A percentile compares a stretch with the other conserved stretches of the same genome.
Evolutionary conservation across 23 tunicate species (phyloP).

Genomic region (Trididemnum nubilum): DNA sequence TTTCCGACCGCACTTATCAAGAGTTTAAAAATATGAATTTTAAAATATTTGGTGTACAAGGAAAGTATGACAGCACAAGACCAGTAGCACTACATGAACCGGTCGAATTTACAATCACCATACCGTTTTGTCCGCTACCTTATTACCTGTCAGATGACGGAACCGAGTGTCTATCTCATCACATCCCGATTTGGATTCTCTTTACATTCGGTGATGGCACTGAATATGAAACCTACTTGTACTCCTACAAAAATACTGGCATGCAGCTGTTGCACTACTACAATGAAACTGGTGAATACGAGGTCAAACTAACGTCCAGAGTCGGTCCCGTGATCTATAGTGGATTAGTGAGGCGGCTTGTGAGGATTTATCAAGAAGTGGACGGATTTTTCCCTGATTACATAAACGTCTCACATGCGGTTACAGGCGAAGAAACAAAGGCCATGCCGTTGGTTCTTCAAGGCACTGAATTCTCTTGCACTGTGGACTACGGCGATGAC

Average conservation of each 20-base stretch:
- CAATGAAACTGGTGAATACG: conserved; percentile 10
- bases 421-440: neutral
- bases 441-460: neutral
- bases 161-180: neutral
- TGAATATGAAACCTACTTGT: neutral
- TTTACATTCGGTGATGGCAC: neutral
- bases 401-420: neutral
- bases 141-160: neutral
- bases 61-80: too few relatives aligned
- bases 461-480: conserved; percentile 33
- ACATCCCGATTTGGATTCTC: neutral
- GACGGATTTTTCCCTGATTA: neutral
- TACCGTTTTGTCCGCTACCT: neutral
- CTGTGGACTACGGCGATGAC: conserved; percentile 36
- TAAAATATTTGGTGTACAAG: neutral
- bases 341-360: neutral
- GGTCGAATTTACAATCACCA: neutral
- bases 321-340: neutral
- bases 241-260: neutral
- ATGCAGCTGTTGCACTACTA: conserved; percentile 1
- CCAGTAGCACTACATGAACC: neutral
- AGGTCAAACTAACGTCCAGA: neutral
- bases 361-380: neutral
- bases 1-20: neutral
- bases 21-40: neutral